Percentiles rank a stretch among this genome's conserved stretches.
These are phyloP conservation scores for Eristalinus aeneus DNA, from an alignment of 2,888 invertebrate species.

Conservation along the genomic window DNA sequence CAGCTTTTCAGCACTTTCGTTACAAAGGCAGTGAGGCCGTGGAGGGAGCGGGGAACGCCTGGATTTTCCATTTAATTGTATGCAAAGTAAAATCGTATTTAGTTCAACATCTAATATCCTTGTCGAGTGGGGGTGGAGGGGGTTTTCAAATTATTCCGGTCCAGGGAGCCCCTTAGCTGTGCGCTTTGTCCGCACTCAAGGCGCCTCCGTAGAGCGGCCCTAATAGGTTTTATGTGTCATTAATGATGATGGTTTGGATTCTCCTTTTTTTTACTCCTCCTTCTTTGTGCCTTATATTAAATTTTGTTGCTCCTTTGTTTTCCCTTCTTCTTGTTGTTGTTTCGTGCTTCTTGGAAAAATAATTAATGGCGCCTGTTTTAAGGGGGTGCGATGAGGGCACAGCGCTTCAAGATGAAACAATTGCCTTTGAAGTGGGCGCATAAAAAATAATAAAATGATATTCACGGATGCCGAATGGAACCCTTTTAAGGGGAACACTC, in stretches of 20 bases:
- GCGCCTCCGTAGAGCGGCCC: neutral
- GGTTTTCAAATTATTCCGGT: constrained; percentile 5
- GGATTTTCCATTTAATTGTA: constrained; percentile 38
- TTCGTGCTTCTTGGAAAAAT: constrained; percentile 2
- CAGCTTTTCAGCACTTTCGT: neutral
- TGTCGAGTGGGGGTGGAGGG: neutral
- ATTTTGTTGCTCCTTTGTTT: constrained; percentile 19
- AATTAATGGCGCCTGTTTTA: neutral
- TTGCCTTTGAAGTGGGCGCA: neutral
- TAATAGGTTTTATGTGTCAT: constrained; percentile 51
- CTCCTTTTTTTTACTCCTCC: neutral
- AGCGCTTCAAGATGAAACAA: neutral
- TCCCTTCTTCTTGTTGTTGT: neutral
- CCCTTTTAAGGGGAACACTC: constrained; percentile 22
- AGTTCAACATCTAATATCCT: constrained; percentile 7
- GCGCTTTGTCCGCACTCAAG: neutral
- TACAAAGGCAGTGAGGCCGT: neutral
- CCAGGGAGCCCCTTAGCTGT: neutral
- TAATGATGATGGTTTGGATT: constrained; percentile 32
- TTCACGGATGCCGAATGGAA: constrained; percentile 25
- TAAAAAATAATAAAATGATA: constrained; percentile 25
- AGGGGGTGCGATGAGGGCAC: neutral
- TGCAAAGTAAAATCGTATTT: constrained; percentile 37
- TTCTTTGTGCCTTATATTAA: constrained; percentile 22
- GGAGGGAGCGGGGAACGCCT: neutral